These are phyloP conservation scores for Blastobasis adustella DNA, from an alignment of 2,888 invertebrate genomes.

Conservation along the genomic window DNA sequence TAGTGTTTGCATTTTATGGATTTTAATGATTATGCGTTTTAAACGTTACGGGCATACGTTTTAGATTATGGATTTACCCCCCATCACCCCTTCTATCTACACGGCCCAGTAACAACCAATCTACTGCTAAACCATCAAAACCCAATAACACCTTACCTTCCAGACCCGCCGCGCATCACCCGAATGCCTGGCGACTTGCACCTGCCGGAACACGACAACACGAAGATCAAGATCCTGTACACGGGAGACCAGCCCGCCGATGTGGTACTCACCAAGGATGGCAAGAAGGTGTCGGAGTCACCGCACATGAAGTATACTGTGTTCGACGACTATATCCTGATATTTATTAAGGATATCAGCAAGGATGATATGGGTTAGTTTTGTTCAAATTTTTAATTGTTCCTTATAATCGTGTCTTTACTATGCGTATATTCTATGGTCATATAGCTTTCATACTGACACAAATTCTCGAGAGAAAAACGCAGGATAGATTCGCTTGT, in stretches of 20 bases:
- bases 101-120: too few relatives aligned
- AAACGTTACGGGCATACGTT: too few relatives aligned
- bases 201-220: constrained; percentile 95
- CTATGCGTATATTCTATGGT: background rate
- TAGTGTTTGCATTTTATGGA: too few relatives aligned
- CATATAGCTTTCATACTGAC: background rate
- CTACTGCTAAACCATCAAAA: too few relatives aligned
- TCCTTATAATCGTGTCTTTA: too few relatives aligned
- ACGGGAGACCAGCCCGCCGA: constrained; percentile 97
- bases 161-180: constrained; percentile 93
- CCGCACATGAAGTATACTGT: constrained; percentile 90
- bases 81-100: too few relatives aligned
- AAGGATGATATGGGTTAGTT: constrained; percentile 89
- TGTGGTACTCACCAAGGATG: constrained; percentile 89
- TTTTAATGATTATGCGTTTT: too few relatives aligned
- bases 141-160: background rate
- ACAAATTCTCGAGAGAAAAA: background rate
- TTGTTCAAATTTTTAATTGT: background rate
- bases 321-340: constrained; percentile 97
- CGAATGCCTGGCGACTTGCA: constrained; percentile 92
- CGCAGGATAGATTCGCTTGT: too few relatives aligned
- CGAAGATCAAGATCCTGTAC: constrained; percentile 98
- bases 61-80: too few relatives aligned
- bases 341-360: constrained; percentile 93
- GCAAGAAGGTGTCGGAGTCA: constrained; percentile 82